Evolutionary conservation across 1,140 invertebrate species (phyloP).

Genomic region (Megathymus violae): DNA sequence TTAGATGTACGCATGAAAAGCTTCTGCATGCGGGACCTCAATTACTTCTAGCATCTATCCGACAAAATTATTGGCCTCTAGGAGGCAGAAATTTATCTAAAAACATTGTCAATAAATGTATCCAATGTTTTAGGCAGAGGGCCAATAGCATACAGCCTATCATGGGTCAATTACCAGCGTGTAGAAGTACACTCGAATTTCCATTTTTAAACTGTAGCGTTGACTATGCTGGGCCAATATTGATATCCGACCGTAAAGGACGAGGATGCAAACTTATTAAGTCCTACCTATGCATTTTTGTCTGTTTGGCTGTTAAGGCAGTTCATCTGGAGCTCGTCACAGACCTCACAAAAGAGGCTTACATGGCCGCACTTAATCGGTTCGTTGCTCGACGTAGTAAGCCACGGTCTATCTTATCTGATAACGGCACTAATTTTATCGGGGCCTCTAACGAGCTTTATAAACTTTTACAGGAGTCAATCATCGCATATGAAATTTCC

Average conservation of each 20-base stretch:
- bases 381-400: slow-evolving; percentile 41
- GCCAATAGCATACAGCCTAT: background rate
- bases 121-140: slow-evolving; percentile 8
- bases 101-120: background rate
- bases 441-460: slow-evolving; percentile 37
- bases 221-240: slow-evolving; percentile 59
- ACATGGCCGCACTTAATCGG: slow-evolving; percentile 41
- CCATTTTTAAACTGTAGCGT: slow-evolving; percentile 52
- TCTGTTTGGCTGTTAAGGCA: slow-evolving; percentile 38
- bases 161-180: slow-evolving; percentile 6
- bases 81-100: slow-evolving; percentile 31
- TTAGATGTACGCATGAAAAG: slow-evolving; percentile 17
- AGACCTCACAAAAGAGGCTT: slow-evolving; percentile 35
- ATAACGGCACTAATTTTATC: slow-evolving; percentile 44
- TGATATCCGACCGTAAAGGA: slow-evolving; percentile 37
- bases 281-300: slow-evolving; percentile 41
- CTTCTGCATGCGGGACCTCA: slow-evolving; percentile 31
- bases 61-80: slow-evolving; percentile 36
- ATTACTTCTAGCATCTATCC: slow-evolving; percentile 22
- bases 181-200: slow-evolving; percentile 20
- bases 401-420: slow-evolving; percentile 33
- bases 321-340: slow-evolving; percentile 42
- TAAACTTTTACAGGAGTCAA: slow-evolving; percentile 24
- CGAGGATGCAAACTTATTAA: slow-evolving; percentile 42
- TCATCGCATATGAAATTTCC: slow-evolving; percentile 20